Evolutionary conservation across 2,113 vertebrate species (phyloP), one percentile per base, ranked within the genome.

Genomic region (Pavo muticus): DNA sequence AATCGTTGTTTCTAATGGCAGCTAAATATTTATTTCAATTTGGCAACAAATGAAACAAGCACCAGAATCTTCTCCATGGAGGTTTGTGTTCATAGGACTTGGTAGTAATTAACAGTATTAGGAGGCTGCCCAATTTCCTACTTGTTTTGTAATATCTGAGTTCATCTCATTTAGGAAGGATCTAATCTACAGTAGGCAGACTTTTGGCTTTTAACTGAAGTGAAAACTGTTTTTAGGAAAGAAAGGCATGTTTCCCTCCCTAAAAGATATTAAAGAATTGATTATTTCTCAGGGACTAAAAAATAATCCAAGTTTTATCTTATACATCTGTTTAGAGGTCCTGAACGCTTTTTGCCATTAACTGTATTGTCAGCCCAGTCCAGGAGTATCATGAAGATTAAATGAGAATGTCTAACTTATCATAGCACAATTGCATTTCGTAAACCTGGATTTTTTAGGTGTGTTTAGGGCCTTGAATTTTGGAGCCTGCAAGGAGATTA

Each of bases 391-490:
- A 25, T 37, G 74, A 96, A 95, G 76, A 87, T 84, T 64, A 59
- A 37, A 77, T 42, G 68, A 56, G 76, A 88, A 90, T 91, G 90
- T 61, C 69, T 61, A 89, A 74, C 79, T 91, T 61, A 18, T 13
- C 50, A 67, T 23, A 76, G 52, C 67, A 45, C 75, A 76, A 14
- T 19, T 77, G 48, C 52, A 45, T 60, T 50, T 65, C 84, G 80
- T 37, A 85, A 95, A 88, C 21, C 60, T 94, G 63, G 50, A 52
- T 70, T 59, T 97, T 90, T 94, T 91, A 98, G 97, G 97, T 57
- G 75, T 79, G 5, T 97, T 98, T 93, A 96, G 95, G 84, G 96
- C 94, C 16, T 81, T 97, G 88, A 95, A 69, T 56, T 84, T 95
- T 11, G 68, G 96, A 90, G 75, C 72, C 76, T 96, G 98, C n/a